Evolutionary conservation across 2,113 vertebrate genomes (phyloP), one percentile per base, ranked within the genome.

Genomic region (Sceloporus undulatus): DNA sequence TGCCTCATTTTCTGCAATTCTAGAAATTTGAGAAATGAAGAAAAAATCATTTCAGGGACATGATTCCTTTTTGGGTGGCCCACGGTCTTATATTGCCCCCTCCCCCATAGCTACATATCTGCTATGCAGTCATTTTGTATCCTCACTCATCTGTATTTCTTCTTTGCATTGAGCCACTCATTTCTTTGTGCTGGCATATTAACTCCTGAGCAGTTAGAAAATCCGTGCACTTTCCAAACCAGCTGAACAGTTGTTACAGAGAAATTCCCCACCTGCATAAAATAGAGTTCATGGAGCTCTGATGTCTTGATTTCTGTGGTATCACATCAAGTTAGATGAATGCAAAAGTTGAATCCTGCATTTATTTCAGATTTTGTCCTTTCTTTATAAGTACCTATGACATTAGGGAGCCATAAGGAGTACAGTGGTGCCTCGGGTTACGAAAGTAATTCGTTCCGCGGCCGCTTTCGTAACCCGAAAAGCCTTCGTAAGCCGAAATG

Each of bases 311-410:
- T 52, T 79, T 80, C 68, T 40, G 34, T 81, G 5, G 56, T 68
- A 86, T 79, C 10, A 9, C 23, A 79, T 18, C 14, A 66, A 42
- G n/a, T 87, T 25, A 80, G 77, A 71, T 48, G 79, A 79, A 79
- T 79, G 27, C 7, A 5, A 21, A 79, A n/a, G 23, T 13, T 52
- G 25, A 7, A 71, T 2, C 27, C 19, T 66, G 19, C 25, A 66
- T 79, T 66, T 68, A 68, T 80, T 27, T 48, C 40, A 78, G 9
- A 66, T 14, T 19, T 21, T 78, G 14, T 62, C 14, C 27, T 8
- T 48, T 66, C 65, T 66, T 48, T 5, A 29, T 34, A 65, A 19
- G 54, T 2, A 23, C 40, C 27, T 2, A 0, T 85, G 56, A 85
- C 16, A 16, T 85, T 40, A n/a, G 19, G 9, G 25, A 52, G 23